phyloP scores from a whole-genome alignment of 2,797 vertebrate species.

The Gymnothorax javanicus region DNA sequence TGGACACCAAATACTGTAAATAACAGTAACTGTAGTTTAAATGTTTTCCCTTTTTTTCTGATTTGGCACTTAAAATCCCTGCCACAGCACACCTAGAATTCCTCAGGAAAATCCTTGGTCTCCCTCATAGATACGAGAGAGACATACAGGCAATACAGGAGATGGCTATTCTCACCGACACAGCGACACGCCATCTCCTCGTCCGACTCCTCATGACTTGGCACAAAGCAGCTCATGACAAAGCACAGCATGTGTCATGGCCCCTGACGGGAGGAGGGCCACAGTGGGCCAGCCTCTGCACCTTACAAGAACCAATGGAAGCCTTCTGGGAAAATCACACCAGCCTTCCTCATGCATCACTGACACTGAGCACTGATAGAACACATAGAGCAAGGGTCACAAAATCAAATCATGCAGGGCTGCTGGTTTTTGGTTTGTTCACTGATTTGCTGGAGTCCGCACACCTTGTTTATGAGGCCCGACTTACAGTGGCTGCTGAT shows the following conservation, averaged over 20 bases:
- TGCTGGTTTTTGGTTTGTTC: background rate
- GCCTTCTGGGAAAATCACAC: background rate
- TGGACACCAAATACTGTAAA: too few relatives aligned
- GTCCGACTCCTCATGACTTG: background rate
- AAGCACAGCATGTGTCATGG: background rate
- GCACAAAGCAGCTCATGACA: background rate
- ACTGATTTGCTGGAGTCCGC: too few relatives aligned
- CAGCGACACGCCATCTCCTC: background rate
- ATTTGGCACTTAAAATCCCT: too few relatives aligned
- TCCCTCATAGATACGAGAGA: background rate
- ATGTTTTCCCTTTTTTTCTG: too few relatives aligned
- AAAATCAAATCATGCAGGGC: too few relatives aligned
- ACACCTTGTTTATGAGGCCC: too few relatives aligned
- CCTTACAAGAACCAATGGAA: background rate
- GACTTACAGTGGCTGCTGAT: too few relatives aligned
- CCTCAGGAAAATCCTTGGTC: too few relatives aligned
- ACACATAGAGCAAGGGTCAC: background rate
- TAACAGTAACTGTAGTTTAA: too few relatives aligned
- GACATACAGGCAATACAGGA: background rate
- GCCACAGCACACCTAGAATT: too few relatives aligned
- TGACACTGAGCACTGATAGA: background rate
- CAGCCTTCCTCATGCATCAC: background rate
- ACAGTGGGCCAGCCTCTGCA: background rate
- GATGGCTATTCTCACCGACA: background rate
- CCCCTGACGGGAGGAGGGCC: background rate